Conservation (phyloP, 2,888 invertebrate genomes). For the Aproaerema taeniolella region DNA sequence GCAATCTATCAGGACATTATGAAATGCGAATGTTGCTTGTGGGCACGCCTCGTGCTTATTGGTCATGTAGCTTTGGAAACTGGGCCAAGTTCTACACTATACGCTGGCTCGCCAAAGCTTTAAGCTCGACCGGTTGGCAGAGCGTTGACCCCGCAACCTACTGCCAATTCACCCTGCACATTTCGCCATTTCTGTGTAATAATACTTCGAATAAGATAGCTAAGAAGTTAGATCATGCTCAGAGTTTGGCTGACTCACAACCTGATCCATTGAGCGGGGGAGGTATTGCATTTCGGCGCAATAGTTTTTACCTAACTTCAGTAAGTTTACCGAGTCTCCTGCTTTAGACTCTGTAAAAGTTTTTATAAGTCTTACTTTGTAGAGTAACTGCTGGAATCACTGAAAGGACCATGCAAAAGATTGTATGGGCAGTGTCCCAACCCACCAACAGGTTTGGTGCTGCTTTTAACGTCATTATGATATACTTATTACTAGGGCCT, state of each 20-base stretch:
- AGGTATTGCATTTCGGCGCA: background rate
- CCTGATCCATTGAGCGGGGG: background rate
- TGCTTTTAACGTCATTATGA: too few relatives aligned
- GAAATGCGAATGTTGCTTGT: slow-evolving; percentile 7
- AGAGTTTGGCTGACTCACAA: slow-evolving; percentile 5
- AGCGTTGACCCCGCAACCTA: slow-evolving; percentile 68
- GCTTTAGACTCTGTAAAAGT: too few relatives aligned
- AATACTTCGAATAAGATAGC: slow-evolving; percentile 6
- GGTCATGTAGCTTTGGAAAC: slow-evolving; percentile 44
- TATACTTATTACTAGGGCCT: too few relatives aligned
- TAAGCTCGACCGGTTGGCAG: slow-evolving; percentile 68
- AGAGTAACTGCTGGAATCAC: too few relatives aligned
- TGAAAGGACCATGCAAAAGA: too few relatives aligned
- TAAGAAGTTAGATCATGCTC: slow-evolving; percentile 7
- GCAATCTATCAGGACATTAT: slow-evolving; percentile 8
- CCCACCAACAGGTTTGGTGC: too few relatives aligned
- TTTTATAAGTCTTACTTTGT: too few relatives aligned
- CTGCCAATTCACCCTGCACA: slow-evolving; percentile 45
- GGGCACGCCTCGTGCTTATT: slow-evolving; percentile 15
- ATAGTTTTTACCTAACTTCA: too few relatives aligned
- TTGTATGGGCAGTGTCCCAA: too few relatives aligned
- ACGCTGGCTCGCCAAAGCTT: slow-evolving; percentile 55
- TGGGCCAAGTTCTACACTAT: slow-evolving; percentile 66
- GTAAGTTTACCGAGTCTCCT: too few relatives aligned
- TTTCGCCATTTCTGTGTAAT: slow-evolving; percentile 15